phyloP scores from a whole-genome alignment of 2,113 vertebrate species.

The Nothoprocta perdicaria region DNA sequence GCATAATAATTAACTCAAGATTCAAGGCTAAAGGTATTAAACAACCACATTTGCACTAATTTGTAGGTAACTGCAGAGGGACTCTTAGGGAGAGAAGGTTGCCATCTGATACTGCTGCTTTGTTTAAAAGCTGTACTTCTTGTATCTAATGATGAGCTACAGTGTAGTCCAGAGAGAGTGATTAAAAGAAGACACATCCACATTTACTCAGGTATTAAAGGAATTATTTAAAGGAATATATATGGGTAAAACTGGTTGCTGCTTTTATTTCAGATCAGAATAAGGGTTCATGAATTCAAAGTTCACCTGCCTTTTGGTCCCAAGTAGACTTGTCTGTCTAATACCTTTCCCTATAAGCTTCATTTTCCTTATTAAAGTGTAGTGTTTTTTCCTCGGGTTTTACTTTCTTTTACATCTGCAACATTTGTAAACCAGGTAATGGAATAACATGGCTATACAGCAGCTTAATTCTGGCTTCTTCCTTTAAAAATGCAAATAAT shows the following conservation, averaged over 20 bases:
- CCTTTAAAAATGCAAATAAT: conserved; percentile 1
- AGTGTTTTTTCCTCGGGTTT: neutral
- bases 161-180: neutral
- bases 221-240: neutral
- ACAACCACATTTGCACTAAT: neutral
- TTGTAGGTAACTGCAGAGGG: neutral
- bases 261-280: conserved; percentile 21
- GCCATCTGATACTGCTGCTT: neutral
- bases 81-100: neutral
- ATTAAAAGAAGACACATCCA: conserved; percentile 14
- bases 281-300: neutral
- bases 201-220: neutral
- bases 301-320: neutral
- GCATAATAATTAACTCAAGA: neutral
- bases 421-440: neutral
- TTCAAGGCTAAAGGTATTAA: neutral
- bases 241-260: neutral
- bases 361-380: neutral
- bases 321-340: neutral
- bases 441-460: neutral
- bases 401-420: neutral
- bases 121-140: neutral
- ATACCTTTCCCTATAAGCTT: neutral
- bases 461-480: neutral
- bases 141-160: conserved; percentile 5